These are phyloP conservation scores for Dolichallabes microphthalmus DNA, from an alignment of 2,113 vertebrate genomes.

Conservation along the genomic window DNA sequence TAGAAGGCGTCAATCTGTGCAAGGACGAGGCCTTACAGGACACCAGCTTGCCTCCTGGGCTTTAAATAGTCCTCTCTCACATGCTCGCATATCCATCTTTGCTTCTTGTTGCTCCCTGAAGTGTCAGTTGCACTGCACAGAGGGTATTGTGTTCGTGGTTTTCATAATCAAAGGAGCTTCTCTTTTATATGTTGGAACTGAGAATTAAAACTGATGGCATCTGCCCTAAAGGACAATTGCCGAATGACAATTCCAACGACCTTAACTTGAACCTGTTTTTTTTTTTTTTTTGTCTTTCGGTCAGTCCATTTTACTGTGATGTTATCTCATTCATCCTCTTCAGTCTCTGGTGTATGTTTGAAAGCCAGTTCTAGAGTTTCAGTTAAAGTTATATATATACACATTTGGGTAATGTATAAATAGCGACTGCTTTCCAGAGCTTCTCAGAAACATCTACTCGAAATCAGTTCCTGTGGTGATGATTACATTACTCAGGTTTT, in stretches of 20 bases:
- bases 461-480: neutral
- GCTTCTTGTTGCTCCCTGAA: neutral
- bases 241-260: neutral
- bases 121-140: neutral
- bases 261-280: neutral
- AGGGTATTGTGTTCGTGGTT: neutral
- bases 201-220: neutral
- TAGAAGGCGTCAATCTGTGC: neutral
- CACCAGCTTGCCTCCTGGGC: neutral
- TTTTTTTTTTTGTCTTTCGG: neutral
- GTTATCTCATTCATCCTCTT: neutral
- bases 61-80: conserved; percentile 20
- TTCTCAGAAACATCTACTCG: conserved; percentile 39
- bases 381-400: conserved; percentile 6
- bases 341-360: neutral
- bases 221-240: neutral
- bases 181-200: neutral
- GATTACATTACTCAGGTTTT: neutral
- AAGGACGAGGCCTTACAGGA: neutral
- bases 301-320: neutral
- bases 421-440: conserved; percentile 44
- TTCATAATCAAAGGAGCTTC: neutral
- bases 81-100: conserved; percentile 11
- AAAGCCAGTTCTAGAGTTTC: conserved; percentile 32
- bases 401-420: conserved; percentile 23